Base-by-base conservation (phyloP, 2,888 invertebrate genomes). In the Agapostemon virescens region DNA sequence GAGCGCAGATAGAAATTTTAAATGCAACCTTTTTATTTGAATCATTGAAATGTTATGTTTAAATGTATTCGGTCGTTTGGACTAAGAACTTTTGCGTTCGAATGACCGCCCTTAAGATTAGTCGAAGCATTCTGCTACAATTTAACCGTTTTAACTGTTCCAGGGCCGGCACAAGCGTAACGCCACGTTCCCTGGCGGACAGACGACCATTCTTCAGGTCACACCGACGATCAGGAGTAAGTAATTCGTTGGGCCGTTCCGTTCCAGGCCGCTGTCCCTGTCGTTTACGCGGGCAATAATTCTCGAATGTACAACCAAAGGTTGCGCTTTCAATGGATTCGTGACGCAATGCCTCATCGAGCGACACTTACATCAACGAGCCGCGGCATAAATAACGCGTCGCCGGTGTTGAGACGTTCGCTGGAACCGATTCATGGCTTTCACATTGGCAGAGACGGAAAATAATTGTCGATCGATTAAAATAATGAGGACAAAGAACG, bases 101-200 rank as follows among this genome's bases (percentile, higher is more conserved):
- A 49, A n/a, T 2, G n/a, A 23, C 1, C 52, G 13, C 52, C 11
- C 5, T 26, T 11, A 55, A 26, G 26, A 55, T 55, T 55, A 55
- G 45, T n/a, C 9, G n/a, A 9, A 9, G 45, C n/a, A 9, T 49
- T 49, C 45, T 11, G 13, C 13, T 20, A 11, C n/a, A 20, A 20
- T 11, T 64, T 15, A 36, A 64, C 7, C 6, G 26, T 15, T 38
- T 58, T 42, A 64, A 33, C 49, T 80, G 45, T 80, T 90, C 23
- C 94, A 95, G 95, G 96, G 96, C 79, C 95, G 96, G 69, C 96
- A 96, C 91, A 97, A 97, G 93, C 93, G 97, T 79, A 97, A 96
- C 91, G 96, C 96, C 17, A 96, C 96, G 40, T 96, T 96, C 93
- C 96, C 97, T 49, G 96, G 96, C 30, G 95, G 96, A 20, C 96